phyloP scores from a whole-genome alignment of 2,113 vertebrate species.

The Hirundichthys speculiger region DNA sequence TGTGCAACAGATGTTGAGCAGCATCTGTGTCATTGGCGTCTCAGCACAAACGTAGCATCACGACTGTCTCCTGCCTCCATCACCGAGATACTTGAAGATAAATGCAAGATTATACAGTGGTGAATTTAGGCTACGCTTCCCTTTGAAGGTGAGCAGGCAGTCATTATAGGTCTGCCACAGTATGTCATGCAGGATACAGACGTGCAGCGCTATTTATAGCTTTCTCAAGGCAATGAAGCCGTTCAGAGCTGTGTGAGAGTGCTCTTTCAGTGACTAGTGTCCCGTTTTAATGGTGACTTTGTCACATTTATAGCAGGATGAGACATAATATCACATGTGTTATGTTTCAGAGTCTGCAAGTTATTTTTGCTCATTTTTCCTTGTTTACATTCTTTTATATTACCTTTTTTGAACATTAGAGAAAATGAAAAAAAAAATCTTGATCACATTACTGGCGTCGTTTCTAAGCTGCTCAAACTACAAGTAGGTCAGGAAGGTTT shows the following conservation, averaged over 20 bases:
- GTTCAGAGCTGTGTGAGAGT: conserved; percentile 20
- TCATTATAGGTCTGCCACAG: conserved; percentile 20
- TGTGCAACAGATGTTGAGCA: not conserved
- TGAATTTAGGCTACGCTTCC: conserved; percentile 16
- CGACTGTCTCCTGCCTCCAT: conserved; percentile 10
- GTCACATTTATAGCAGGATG: conserved; percentile 6
- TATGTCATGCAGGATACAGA: conserved; percentile 32
- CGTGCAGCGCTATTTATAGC: conserved; percentile 59
- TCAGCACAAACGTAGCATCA: too few species aligned
- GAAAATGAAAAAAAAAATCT: too few species aligned
- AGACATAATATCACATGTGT: conserved; percentile 5
- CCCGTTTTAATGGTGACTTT: conserved; percentile 19
- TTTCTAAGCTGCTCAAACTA: conserved; percentile 1
- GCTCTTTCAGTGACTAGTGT: not conserved
- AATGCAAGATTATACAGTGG: conserved; percentile 11
- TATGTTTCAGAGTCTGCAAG: not conserved
- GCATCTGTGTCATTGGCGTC: not conserved
- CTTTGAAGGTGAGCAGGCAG: conserved; percentile 61
- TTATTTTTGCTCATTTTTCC: not conserved
- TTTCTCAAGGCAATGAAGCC: conserved; percentile 40
- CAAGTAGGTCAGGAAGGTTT: conserved; percentile 22
- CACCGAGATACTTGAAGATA: conserved; percentile 19
- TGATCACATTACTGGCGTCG: too few species aligned
- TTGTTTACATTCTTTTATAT: not conserved
- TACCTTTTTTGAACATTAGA: too few species aligned